Base-by-base conservation (phyloP, 2,113 vertebrate species). In the Leiothrix lutea region DNA sequence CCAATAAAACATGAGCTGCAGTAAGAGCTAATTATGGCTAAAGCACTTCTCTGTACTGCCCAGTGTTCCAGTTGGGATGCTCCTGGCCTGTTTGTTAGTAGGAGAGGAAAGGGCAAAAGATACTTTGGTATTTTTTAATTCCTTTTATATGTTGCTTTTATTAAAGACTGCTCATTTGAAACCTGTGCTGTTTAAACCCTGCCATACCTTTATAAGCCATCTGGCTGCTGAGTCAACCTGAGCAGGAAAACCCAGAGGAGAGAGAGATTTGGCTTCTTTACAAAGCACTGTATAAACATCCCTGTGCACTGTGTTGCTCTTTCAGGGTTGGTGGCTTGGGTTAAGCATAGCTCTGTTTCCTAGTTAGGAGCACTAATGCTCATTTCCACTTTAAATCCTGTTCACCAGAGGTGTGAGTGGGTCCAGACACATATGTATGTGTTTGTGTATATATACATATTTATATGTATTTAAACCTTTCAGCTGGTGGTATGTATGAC, bases 181-280 rank as follows among this genome's bases (percentile, higher is more conserved):
- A 93, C 51, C 80, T 78, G 29, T 92, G 90, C 84, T 86, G 80
- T 94, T 94, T 66, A 61, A 83, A 80, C 69, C 57, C 74, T 53
- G 51, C 85, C 80, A 73, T 92, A 91, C 86, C 58, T 95, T 95
- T 92, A 83, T 74, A 42, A 87, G 88, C 95, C 95, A 92, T 95
- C 95, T 97, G 97, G 96, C 87, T 98, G 96, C 97, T 96, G 97
- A 98, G 94, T 97, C 97, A 98, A 80, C 95, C 95, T 94, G 94
- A 95, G 89, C 92, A 88, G 96, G 94, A 97, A 97, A 97, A 80
- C 96, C 91, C 93, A 90, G 75, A 95, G 95, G 95, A 88, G 71
- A 90, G 86, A 84, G 86, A 66, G 53, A 58, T 24, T 91, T 98
- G 97, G 96, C 94, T 35, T 67, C 80, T 78, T 96, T 71, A 93